These are phyloP conservation scores for Sarcophaga carnaria DNA, from an alignment of 2,888 invertebrate genomes.

Conservation along the genomic window DNA sequence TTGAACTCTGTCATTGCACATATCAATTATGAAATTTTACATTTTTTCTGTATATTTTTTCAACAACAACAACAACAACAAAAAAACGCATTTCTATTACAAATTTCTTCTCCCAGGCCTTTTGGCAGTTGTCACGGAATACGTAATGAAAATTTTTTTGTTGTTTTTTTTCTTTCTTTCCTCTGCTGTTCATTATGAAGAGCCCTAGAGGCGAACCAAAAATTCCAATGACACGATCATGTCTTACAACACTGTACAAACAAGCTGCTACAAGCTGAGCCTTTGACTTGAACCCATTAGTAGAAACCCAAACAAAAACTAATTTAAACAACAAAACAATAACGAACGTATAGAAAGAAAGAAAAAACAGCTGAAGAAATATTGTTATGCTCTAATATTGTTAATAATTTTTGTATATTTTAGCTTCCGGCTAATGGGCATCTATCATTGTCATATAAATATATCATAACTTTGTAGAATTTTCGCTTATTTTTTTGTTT, in stretches of 20 bases:
- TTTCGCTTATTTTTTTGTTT: neutral
- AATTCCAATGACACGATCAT: conserved; percentile 29
- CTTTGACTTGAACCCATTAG: conserved; percentile 19
- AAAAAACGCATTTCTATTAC: neutral
- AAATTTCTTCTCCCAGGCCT: conserved; percentile 24
- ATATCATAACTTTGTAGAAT: conserved; percentile 63
- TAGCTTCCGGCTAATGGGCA: conserved; percentile 67
- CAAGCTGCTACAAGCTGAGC: conserved; percentile 42
- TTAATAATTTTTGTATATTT: conserved; percentile 21
- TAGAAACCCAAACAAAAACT: conserved; percentile 1
- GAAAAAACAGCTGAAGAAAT: neutral
- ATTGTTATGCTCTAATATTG: neutral
- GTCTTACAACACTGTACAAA: conserved; percentile 27
- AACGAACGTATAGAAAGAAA: conserved; percentile 14
- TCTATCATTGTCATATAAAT: conserved; percentile 69
- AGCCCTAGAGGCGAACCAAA: neutral
- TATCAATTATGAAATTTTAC: too few species aligned
- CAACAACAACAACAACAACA: neutral
- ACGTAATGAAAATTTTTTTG: conserved; percentile 1
- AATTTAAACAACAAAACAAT: conserved; percentile 42
- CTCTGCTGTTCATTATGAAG: neutral
- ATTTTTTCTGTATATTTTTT: too few species aligned
- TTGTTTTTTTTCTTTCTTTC: neutral
- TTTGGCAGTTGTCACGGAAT: too few species aligned
- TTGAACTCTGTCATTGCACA: too few species aligned